A percentile compares a stretch with the other conserved stretches of the same genome.
phyloP scores from a whole-genome alignment of 2,888 invertebrate species.

The Perizoma flavofasciatum region DNA sequence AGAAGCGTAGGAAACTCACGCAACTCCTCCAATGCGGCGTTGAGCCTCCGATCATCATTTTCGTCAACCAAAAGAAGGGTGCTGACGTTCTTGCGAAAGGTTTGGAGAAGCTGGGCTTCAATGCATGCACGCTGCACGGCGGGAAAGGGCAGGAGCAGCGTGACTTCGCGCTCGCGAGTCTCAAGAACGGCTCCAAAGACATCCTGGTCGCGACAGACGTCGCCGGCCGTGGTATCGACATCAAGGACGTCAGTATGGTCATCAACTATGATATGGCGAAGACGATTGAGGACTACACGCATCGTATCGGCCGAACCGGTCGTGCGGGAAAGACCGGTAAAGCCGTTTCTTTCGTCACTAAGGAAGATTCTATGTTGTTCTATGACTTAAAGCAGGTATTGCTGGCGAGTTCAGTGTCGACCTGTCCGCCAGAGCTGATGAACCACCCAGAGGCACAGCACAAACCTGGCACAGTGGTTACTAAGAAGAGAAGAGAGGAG shows the following conservation, averaged over 20 bases:
- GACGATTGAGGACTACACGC: slow-evolving; percentile 98
- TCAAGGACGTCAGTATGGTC: slow-evolving; percentile 99
- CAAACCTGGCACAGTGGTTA: slow-evolving; percentile 97
- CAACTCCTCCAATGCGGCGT: slow-evolving; percentile 94
- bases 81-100: slow-evolving; percentile 99
- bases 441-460: slow-evolving; percentile 99
- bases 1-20: slow-evolving; percentile 98
- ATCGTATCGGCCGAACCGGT: slow-evolving; percentile 99
- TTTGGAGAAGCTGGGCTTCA: slow-evolving; percentile 97
- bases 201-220: slow-evolving; percentile 99
- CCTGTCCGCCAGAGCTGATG: slow-evolving; percentile 97
- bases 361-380: slow-evolving; percentile 97
- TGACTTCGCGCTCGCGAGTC: slow-evolving; percentile 98
- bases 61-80: slow-evolving; percentile 99
- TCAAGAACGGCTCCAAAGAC: slow-evolving; percentile 98
- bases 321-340: slow-evolving; percentile 99
- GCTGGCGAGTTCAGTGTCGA: slow-evolving; percentile 94
- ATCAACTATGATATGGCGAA: slow-evolving; percentile 99
- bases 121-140: slow-evolving; percentile 98
- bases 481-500: slow-evolving; percentile 96
- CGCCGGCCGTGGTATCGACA: slow-evolving; percentile 99
- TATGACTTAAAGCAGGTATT: slow-evolving; percentile 98
- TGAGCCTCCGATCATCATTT: slow-evolving; percentile 99
- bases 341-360: slow-evolving; percentile 98
- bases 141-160: slow-evolving; percentile 99